Evolutionary conservation across 2,888 invertebrate genomes (phyloP).

Genomic region (Tetrapedia diversipes): DNA sequence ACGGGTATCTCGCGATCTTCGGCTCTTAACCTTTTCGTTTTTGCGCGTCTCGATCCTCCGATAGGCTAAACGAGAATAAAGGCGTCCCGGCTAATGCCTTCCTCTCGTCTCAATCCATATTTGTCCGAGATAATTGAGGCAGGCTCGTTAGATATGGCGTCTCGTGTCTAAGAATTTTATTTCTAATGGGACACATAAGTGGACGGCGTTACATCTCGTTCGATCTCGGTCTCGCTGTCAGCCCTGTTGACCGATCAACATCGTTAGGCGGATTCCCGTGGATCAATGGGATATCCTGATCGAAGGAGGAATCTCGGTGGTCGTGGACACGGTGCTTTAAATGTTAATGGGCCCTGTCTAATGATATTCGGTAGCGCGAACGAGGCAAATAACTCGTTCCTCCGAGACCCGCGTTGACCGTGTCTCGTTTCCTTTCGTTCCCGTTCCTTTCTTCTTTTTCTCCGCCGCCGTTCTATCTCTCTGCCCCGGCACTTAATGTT

Average conservation of each 20-base stretch:
- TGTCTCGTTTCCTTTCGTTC: neutral
- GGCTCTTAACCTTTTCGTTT: conserved; percentile 47
- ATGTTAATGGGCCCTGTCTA: conserved; percentile 73
- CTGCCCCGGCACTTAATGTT: conserved; percentile 25
- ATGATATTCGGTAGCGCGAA: conserved; percentile 75
- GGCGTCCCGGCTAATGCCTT: neutral
- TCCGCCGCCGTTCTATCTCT: conserved; percentile 17
- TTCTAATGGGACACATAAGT: conserved; percentile 43
- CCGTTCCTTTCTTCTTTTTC: neutral
- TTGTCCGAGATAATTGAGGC: conserved; percentile 18
- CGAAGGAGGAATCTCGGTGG: conserved; percentile 62
- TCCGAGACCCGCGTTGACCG: conserved; percentile 46
- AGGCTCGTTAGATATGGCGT: conserved; percentile 41
- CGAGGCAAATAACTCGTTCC: conserved; percentile 68
- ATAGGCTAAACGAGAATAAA: neutral
- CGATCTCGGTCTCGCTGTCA: conserved; percentile 68
- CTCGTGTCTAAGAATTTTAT: conserved; percentile 46
- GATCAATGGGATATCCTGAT: conserved; percentile 68
- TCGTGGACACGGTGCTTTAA: conserved; percentile 69
- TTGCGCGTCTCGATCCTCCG: conserved; percentile 9
- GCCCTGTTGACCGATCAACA: conserved; percentile 76
- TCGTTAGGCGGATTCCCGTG: conserved; percentile 69
- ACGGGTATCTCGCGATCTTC: conserved; percentile 43
- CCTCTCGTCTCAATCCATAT: conserved; percentile 8
- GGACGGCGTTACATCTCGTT: conserved; percentile 68